Evolutionary conservation across 2,113 vertebrate genomes (phyloP).

Genomic region (Pyrgilauda ruficollis): DNA sequence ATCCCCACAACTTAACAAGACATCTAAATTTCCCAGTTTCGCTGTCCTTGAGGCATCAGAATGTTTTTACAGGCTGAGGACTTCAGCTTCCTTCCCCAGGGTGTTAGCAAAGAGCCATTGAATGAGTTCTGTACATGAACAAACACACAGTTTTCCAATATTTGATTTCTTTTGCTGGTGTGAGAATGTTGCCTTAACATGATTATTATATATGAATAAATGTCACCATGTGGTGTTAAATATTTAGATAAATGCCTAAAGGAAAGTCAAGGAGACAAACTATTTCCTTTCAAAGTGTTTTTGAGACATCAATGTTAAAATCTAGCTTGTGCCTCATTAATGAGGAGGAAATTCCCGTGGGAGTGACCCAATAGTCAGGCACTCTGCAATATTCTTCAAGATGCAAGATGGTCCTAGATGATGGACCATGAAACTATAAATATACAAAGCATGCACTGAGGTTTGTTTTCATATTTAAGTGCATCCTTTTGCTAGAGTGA

Average conservation of each 20-base stretch:
- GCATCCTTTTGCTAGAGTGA: neutral
- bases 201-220: neutral
- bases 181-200: neutral
- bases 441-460: neutral
- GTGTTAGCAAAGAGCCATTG: neutral
- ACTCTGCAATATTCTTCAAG: neutral
- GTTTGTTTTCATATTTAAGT: neutral
- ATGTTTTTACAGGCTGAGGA: neutral
- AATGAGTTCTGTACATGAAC: neutral
- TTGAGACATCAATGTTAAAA: neutral
- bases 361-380: neutral
- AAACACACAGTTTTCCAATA: neutral
- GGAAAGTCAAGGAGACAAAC: neutral
- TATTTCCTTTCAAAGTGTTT: neutral
- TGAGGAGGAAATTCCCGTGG: neutral
- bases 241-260: neutral
- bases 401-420: neutral
- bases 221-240: neutral
- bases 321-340: neutral
- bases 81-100: neutral
- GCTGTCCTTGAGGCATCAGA: neutral
- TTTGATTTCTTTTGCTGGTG: neutral
- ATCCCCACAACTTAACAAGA: neutral
- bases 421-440: neutral
- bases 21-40: neutral